phyloP scores from a whole-genome alignment of 2,888 invertebrate species.

The Thumatha senex region DNA sequence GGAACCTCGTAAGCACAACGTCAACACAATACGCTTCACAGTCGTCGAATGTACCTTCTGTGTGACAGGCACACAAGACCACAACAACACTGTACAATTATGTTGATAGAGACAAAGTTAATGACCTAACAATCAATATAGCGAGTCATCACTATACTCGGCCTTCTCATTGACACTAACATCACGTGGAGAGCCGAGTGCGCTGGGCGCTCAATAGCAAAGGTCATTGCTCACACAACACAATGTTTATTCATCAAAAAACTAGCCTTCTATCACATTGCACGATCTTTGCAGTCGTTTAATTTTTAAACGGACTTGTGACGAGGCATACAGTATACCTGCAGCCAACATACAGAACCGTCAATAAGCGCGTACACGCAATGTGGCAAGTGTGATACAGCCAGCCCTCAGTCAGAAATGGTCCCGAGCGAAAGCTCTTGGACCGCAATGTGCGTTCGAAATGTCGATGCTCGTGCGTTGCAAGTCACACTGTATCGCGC shows the following conservation, averaged over 20 bases:
- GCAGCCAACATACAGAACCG: conserved; percentile 22
- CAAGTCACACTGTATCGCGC: conserved; percentile 68
- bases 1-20: conserved; percentile 36
- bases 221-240: background rate
- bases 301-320: conserved; percentile 29
- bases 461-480: conserved; percentile 83
- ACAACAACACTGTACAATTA: conserved; percentile 3
- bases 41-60: conserved; percentile 20
- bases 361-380: conserved; percentile 28
- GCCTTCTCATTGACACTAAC: background rate
- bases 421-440: conserved; percentile 54
- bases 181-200: conserved; percentile 2
- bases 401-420: conserved; percentile 77
- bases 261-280: background rate
- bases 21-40: conserved; percentile 1
- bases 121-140: background rate
- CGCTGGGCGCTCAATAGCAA: background rate
- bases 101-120: background rate
- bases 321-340: background rate
- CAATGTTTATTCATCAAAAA: background rate
- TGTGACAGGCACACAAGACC: background rate
- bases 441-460: conserved; percentile 85
- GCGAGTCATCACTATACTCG: background rate
- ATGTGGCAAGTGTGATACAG: conserved; percentile 38
- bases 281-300: background rate